Evolutionary conservation across 2,888 invertebrate species (phyloP).

Genomic region (Yponomeuta cagnagella): DNA sequence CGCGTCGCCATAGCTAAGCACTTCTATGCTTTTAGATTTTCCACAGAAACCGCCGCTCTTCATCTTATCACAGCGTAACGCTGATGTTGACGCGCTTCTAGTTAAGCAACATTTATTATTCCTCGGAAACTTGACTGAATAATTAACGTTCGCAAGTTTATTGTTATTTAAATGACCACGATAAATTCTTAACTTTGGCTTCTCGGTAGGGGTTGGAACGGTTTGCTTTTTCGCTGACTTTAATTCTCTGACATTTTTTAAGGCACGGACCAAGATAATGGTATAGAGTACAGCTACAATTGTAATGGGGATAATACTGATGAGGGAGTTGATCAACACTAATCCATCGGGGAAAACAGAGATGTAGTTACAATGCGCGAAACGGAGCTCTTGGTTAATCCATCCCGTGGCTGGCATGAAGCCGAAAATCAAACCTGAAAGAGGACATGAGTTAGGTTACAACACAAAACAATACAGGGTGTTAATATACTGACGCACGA

Average conservation of each 20-base stretch:
- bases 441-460: slow-evolving; percentile 15
- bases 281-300: slow-evolving; percentile 70
- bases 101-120: slow-evolving; percentile 28
- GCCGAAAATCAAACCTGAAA: slow-evolving; percentile 73
- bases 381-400: slow-evolving; percentile 48
- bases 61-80: slow-evolving; percentile 19
- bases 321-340: slow-evolving; percentile 69
- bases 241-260: slow-evolving; percentile 59
- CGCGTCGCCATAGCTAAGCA: slow-evolving; percentile 32
- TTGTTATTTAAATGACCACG: slow-evolving; percentile 37
- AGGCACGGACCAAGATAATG: slow-evolving; percentile 74
- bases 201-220: slow-evolving; percentile 31
- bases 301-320: slow-evolving; percentile 71
- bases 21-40: slow-evolving; percentile 48
- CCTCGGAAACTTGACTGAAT: slow-evolving; percentile 31
- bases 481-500: slow-evolving; percentile 13
- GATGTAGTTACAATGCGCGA: slow-evolving; percentile 72
- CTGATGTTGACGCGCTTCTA: slow-evolving; percentile 47
- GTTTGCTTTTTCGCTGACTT: slow-evolving; percentile 39
- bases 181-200: slow-evolving; percentile 50
- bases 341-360: slow-evolving; percentile 71
- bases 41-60: slow-evolving; percentile 16
- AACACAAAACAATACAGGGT: slow-evolving; percentile 16
- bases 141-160: slow-evolving; percentile 16
- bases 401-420: slow-evolving; percentile 78